Evolutionary conservation across 2,113 vertebrate genomes (phyloP).

Genomic region (Leiothrix lutea): DNA sequence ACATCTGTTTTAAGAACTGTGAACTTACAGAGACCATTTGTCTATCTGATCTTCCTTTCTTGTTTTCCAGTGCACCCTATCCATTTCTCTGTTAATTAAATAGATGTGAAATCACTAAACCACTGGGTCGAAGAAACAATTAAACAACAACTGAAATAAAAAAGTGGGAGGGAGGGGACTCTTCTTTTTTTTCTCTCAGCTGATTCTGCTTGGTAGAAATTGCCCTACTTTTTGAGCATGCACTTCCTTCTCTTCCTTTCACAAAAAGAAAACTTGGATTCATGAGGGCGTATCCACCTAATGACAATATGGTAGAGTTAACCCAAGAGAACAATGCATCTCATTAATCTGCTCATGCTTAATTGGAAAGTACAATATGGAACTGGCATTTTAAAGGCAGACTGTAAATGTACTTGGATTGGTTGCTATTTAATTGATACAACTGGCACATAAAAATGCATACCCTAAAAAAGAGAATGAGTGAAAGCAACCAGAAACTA

Average conservation of each 20-base stretch:
- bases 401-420: constrained; percentile 67
- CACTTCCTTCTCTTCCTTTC: constrained; percentile 42
- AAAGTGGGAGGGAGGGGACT: neutral
- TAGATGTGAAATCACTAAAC: constrained; percentile 64
- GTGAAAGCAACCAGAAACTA: constrained; percentile 2
- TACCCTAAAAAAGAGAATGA: constrained; percentile 12
- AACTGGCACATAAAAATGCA: constrained; percentile 35
- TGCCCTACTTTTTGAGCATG: neutral
- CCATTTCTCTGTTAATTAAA: constrained; percentile 71
- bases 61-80: constrained; percentile 48
- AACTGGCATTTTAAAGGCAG: constrained; percentile 69
- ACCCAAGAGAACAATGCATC: constrained; percentile 68
- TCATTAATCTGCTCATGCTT: constrained; percentile 70
- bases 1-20: constrained; percentile 73
- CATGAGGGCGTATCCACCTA: constrained; percentile 31
- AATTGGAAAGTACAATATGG: constrained; percentile 67
- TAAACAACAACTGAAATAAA: constrained; percentile 46
- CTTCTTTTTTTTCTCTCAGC: constrained; percentile 19
- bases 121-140: constrained; percentile 54
- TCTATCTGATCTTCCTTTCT: constrained; percentile 67
- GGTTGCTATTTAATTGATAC: constrained; percentile 70
- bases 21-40: constrained; percentile 69
- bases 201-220: constrained; percentile 56
- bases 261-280: constrained; percentile 48
- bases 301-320: constrained; percentile 60